Conservation (phyloP, 2,888 invertebrate species). For the Leptopilina drosophilae region DNA sequence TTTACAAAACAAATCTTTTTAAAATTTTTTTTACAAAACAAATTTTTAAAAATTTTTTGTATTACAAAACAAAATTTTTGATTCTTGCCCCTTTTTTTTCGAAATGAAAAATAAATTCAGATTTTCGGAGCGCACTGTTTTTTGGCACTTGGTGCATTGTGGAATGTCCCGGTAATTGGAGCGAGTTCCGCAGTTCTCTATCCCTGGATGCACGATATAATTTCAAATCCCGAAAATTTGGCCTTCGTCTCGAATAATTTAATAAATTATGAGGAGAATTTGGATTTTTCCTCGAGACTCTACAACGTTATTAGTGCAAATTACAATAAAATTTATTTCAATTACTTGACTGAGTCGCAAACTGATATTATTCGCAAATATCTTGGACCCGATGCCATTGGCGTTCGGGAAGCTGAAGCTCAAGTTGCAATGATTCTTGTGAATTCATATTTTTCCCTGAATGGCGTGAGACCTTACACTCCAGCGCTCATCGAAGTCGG, state of each 20-base stretch:
- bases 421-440: conserved; percentile 78
- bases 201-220: conserved; percentile 64
- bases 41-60: no score
- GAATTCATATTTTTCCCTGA: conserved; percentile 78
- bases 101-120: conserved; percentile 49
- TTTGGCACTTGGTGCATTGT: conserved; percentile 62
- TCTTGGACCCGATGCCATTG: conserved; percentile 69
- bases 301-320: conserved; percentile 58
- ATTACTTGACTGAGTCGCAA: conserved; percentile 58
- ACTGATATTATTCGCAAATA: conserved; percentile 59
- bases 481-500: conserved; percentile 78
- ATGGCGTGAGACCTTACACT: conserved; percentile 76
- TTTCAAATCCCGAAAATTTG: conserved; percentile 66
- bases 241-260: conserved; percentile 62
- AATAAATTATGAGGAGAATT: conserved; percentile 42
- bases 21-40: no score
- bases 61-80: no score
- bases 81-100: not conserved
- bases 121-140: conserved; percentile 68
- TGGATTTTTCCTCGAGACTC: conserved; percentile 57
- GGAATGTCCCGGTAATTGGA: conserved; percentile 66
- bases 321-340: conserved; percentile 55
- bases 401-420: conserved; percentile 75
- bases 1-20: no score
- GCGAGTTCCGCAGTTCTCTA: conserved; percentile 61